These are phyloP conservation scores for Magallana gigas DNA, from an alignment of 1,140 invertebrate genomes.

Conservation along the genomic window DNA sequence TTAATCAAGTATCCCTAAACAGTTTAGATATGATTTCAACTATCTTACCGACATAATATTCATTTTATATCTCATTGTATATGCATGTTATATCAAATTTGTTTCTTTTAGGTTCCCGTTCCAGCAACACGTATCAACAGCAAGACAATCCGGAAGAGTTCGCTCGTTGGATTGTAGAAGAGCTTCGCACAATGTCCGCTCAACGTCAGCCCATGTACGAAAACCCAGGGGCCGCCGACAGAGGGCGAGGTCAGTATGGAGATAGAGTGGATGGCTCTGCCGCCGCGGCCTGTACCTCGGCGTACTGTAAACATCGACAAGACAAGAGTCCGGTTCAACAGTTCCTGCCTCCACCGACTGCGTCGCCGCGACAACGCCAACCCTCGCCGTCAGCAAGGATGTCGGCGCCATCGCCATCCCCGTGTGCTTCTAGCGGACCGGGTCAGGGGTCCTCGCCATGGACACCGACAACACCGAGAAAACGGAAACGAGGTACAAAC, in stretches of 20 bases:
- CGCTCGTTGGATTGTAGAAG: not conserved
- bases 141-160: conserved; percentile 14
- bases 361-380: conserved; percentile 35
- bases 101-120: not conserved
- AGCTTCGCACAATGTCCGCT: conserved; percentile 1
- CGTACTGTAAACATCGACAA: conserved; percentile 13
- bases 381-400: not conserved
- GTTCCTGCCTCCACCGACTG: not conserved
- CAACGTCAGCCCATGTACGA: not conserved
- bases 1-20: too few relatives aligned
- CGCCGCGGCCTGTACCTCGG: not conserved
- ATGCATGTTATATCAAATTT: not conserved
- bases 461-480: not conserved
- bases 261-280: not conserved
- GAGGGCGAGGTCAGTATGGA: not conserved
- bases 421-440: not conserved
- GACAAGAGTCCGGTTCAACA: conserved; percentile 15
- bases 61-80: too few relatives aligned
- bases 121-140: not conserved
- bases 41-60: too few relatives aligned
- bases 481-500: conserved; percentile 41
- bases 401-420: not conserved
- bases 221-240: not conserved
- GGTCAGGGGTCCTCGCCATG: not conserved
- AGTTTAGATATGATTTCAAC: too few relatives aligned